Conservation (phyloP, 1,140 invertebrate genomes). For the Zaprionus camerounensis region DNA sequence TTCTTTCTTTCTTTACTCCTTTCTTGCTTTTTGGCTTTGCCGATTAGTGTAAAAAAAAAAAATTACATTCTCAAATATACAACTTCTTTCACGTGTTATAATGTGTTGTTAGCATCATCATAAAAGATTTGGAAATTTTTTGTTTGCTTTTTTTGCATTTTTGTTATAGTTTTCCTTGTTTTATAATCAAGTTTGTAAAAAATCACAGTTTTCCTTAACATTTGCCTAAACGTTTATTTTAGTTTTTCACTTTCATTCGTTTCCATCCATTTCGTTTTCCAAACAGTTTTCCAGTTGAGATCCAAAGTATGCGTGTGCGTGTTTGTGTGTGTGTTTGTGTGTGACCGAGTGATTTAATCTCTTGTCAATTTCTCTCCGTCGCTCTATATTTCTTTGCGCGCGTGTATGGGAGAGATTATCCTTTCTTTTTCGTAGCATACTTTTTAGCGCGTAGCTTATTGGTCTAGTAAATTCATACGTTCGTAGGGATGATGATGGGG, state of each 20-base stretch:
- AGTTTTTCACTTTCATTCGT: constrained; percentile 24
- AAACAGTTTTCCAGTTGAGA: constrained; percentile 7
- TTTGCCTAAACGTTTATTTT: constrained; percentile 79
- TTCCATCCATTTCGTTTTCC: constrained; percentile 31
- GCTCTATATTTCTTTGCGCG: neutral
- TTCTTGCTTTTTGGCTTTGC: constrained; percentile 31
- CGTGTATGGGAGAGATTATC: neutral
- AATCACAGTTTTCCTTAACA: constrained; percentile 82
- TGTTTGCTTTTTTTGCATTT: constrained; percentile 26
- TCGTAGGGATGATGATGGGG: constrained; percentile 71
- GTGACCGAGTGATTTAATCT: neutral
- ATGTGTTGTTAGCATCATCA: constrained; percentile 18
- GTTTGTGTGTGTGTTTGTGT: constrained; percentile 19
- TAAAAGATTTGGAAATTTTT: constrained; percentile 20
- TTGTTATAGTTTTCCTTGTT: constrained; percentile 50
- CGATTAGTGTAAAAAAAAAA: constrained; percentile 28
- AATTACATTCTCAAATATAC: constrained; percentile 4
- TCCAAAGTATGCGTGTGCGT: constrained; percentile 7
- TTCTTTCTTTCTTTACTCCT: constrained; percentile 27
- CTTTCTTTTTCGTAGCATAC: constrained; percentile 30
- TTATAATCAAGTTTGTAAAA: constrained; percentile 80
- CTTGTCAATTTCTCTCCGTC: neutral
- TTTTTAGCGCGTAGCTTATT: constrained; percentile 62
- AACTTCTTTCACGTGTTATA: constrained; percentile 5
- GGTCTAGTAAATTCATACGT: constrained; percentile 81